Evolutionary conservation across 2,888 invertebrate species (phyloP).

Genomic region (Amphiduros pacificus): DNA sequence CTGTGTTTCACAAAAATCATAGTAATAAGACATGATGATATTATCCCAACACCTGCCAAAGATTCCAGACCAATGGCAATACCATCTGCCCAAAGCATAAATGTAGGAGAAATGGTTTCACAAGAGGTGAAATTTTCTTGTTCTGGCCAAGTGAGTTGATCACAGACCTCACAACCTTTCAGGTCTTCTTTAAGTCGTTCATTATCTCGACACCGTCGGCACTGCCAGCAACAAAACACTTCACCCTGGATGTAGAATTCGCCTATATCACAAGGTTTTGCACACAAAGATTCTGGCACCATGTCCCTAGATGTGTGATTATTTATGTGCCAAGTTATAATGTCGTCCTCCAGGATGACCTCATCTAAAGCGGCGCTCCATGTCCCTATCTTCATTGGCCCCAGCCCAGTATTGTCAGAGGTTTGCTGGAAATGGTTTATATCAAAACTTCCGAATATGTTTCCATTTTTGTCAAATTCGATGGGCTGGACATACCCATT

Average conservation of each 20-base stretch:
- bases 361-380: not conserved
- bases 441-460: constrained; percentile 36
- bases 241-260: constrained; percentile 26
- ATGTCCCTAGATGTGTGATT: not conserved
- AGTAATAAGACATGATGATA: constrained; percentile 8
- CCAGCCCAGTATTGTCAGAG: not conserved
- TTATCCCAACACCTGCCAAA: constrained; percentile 14
- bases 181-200: constrained; percentile 23
- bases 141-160: constrained; percentile 31
- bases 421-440: constrained; percentile 34
- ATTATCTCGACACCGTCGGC: constrained; percentile 32
- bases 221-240: constrained; percentile 36
- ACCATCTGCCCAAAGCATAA: constrained; percentile 4
- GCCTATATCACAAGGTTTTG: constrained; percentile 28
- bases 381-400: not conserved
- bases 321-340: not conserved
- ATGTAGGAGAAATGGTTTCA: constrained; percentile 14
- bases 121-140: constrained; percentile 21
- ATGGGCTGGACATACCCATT: constrained; percentile 36
- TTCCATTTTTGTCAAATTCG: constrained; percentile 40
- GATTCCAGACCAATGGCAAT: constrained; percentile 11
- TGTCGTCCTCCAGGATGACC: not conserved
- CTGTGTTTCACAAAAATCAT: constrained; percentile 26
- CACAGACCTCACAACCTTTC: constrained; percentile 28
- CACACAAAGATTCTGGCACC: constrained; percentile 28